Conservation (phyloP, 1,140 invertebrate species). For the Phortica variegata region DNA sequence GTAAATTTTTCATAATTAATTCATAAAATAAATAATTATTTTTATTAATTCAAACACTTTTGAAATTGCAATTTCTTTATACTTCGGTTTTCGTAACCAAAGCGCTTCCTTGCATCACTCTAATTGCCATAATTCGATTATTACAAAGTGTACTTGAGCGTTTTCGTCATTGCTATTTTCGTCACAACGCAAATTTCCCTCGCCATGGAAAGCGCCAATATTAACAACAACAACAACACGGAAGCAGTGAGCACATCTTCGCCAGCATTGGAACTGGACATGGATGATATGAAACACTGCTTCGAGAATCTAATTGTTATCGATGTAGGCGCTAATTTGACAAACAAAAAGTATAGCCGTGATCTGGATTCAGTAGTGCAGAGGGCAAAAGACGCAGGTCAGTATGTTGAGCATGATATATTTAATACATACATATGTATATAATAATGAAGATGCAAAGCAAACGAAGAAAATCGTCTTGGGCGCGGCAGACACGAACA, state of each 20-base stretch:
- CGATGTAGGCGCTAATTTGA: slow-evolving; percentile 92
- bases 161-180: slow-evolving; percentile 51
- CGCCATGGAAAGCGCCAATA: slow-evolving; percentile 32
- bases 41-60: slow-evolving; percentile 31
- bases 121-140: slow-evolving; percentile 41
- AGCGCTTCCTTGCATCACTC: slow-evolving; percentile 30
- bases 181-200: slow-evolving; percentile 22
- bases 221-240: slow-evolving; percentile 27
- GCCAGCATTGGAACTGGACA: slow-evolving; percentile 25
- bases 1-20: slow-evolving; percentile 26
- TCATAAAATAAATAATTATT: slow-evolving; percentile 15
- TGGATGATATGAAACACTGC: slow-evolving; percentile 52
- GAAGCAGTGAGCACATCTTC: slow-evolving; percentile 20
- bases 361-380: slow-evolving; percentile 91
- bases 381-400: slow-evolving; percentile 88
- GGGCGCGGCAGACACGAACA: slow-evolving; percentile 36
- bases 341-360: slow-evolving; percentile 90
- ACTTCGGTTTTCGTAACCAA: slow-evolving; percentile 27
- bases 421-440: slow-evolving; percentile 3
- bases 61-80: slow-evolving; percentile 25
- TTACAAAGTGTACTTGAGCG: slow-evolving; percentile 23
- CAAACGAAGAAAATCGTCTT: slow-evolving; percentile 18
- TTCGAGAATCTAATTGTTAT: slow-evolving; percentile 90
- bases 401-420: slow-evolving; percentile 10
- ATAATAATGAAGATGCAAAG: slow-evolving; percentile 8